Evolutionary conservation across 2,888 invertebrate species (phyloP).

Genomic region (Catocala nupta): DNA sequence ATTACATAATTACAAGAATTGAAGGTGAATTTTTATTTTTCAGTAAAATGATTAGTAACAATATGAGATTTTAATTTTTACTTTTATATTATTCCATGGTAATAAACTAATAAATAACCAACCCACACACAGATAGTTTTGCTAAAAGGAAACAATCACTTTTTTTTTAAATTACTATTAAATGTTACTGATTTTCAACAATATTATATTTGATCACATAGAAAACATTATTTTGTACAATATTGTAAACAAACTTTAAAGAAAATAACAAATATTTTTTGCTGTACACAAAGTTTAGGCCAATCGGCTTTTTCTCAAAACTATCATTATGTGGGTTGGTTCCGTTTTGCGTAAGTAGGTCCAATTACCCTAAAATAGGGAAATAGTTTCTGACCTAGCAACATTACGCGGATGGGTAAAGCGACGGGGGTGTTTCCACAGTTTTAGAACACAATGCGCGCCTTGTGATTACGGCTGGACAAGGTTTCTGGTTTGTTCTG

Average conservation of each 20-base stretch:
- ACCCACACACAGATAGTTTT: constrained; percentile 15
- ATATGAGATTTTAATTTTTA: constrained; percentile 4
- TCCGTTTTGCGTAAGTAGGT: constrained; percentile 2
- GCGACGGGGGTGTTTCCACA: too few relatives aligned
- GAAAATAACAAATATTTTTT: not conserved
- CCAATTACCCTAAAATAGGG: not conserved
- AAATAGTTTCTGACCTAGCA: too few relatives aligned
- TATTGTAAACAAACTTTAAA: not conserved
- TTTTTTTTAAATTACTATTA: too few relatives aligned
- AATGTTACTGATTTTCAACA: too few relatives aligned
- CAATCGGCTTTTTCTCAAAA: not conserved
- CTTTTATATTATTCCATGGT: constrained; percentile 3
- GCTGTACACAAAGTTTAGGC: not conserved
- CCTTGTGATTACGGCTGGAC: too few relatives aligned
- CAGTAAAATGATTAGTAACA: not conserved
- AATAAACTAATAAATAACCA: constrained; percentile 8
- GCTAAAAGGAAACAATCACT: too few relatives aligned
- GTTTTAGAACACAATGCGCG: too few relatives aligned
- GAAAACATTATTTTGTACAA: not conserved
- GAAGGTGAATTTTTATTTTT: constrained; percentile 3
- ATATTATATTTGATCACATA: too few relatives aligned
- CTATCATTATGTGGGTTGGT: not conserved
- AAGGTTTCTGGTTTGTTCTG: too few relatives aligned
- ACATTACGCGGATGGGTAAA: too few relatives aligned
- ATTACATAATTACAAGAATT: constrained; percentile 8